phyloP scores from a whole-genome alignment of 2,113 vertebrate genomes.

The Poeciliopsis prolifica region DNA sequence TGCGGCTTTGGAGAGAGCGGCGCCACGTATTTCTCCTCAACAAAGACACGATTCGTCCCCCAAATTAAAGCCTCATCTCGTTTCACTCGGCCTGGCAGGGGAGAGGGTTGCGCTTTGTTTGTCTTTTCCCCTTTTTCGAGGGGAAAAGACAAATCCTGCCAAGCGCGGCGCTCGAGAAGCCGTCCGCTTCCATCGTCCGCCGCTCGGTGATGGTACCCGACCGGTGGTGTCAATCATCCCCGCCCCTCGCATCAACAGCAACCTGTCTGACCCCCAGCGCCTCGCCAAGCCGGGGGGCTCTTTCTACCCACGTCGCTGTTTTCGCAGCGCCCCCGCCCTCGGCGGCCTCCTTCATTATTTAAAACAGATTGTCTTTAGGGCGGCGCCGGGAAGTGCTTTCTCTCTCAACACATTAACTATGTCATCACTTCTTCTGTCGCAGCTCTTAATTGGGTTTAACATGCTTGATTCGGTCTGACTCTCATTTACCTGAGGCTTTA shows the following conservation, averaged over 20 bases:
- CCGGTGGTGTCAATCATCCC: conserved; percentile 58
- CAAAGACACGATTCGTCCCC: conserved; percentile 56
- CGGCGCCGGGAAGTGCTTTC: neutral
- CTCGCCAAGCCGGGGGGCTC: conserved; percentile 23
- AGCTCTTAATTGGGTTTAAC: conserved; percentile 38
- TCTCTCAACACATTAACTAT: conserved; percentile 30
- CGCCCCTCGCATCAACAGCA: conserved; percentile 29
- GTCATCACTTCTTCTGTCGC: conserved; percentile 12
- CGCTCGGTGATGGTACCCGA: conserved; percentile 43
- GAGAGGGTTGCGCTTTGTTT: conserved; percentile 36
- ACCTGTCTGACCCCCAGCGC: conserved; percentile 30
- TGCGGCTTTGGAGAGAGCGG: conserved; percentile 50
- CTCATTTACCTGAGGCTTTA: conserved; percentile 24
- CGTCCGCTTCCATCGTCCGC: conserved; percentile 48
- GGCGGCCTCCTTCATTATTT: neutral
- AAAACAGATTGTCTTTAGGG: conserved; percentile 7
- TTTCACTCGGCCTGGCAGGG: conserved; percentile 28
- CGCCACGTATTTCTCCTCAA: conserved; percentile 35
- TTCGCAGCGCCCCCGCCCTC: neutral
- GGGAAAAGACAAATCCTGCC: too few relatives aligned
- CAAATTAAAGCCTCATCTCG: conserved; percentile 69
- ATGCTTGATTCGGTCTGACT: conserved; percentile 35
- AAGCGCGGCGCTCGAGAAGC: conserved; percentile 53
- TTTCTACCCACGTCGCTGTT: conserved; percentile 23
- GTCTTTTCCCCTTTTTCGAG: conserved; percentile 24